phyloP scores from a whole-genome alignment of 2,888 invertebrate species.

The Merodon equestris region DNA sequence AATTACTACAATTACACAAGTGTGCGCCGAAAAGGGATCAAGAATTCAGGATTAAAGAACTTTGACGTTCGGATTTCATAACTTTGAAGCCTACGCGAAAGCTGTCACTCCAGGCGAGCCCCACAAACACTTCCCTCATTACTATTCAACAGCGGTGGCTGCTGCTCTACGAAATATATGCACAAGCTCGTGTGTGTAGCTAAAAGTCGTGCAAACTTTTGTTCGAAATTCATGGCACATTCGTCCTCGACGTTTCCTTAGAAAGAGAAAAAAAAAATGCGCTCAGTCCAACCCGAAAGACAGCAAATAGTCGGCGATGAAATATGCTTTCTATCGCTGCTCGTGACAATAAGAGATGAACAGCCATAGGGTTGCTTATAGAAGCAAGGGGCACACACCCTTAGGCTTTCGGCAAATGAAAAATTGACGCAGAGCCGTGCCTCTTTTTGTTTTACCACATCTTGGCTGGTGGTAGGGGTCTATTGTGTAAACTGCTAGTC shows the following conservation, averaged over 20 bases:
- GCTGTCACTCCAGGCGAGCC: no score
- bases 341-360: conserved; percentile 35
- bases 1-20: no score
- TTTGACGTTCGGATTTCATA: no score
- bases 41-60: no score
- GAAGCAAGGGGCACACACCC: conserved; percentile 47
- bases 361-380: conserved; percentile 30
- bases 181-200: no score
- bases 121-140: neutral
- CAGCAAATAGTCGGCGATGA: conserved; percentile 46
- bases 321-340: conserved; percentile 56
- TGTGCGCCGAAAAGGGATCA: no score
- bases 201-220: neutral
- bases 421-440: conserved; percentile 34
- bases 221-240: conserved; percentile 29
- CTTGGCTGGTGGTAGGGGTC: conserved; percentile 14
- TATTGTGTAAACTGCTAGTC: conserved; percentile 15
- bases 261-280: no score
- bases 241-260: conserved; percentile 15
- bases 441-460: conserved; percentile 30
- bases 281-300: conserved; percentile 12
- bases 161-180: no score
- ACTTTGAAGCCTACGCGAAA: no score
- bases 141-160: neutral
- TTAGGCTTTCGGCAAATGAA: conserved; percentile 37